Conservation (phyloP, 2,797 vertebrate genomes). For the Sebastes goodei region DNA sequence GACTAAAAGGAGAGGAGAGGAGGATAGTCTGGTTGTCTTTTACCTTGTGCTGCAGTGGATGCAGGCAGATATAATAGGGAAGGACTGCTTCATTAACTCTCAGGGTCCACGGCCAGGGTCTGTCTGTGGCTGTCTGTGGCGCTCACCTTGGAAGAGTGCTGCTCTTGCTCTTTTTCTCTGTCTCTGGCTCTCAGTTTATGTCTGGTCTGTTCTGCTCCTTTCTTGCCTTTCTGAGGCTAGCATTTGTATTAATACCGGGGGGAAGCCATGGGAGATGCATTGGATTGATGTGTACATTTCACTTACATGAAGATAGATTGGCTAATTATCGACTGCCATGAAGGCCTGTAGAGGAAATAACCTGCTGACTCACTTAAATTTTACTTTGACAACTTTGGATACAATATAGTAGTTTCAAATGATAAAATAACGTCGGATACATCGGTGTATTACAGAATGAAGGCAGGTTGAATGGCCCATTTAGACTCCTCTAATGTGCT, state of each 20-base stretch:
- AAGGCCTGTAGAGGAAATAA: not conserved
- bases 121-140: slow-evolving; percentile 49
- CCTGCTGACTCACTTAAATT: not conserved
- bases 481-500: slow-evolving; percentile 30
- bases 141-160: slow-evolving; percentile 61
- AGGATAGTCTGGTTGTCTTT: slow-evolving; percentile 38
- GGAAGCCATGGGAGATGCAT: not conserved
- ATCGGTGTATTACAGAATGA: not conserved
- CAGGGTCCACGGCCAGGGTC: slow-evolving; percentile 59
- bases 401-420: not conserved
- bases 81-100: slow-evolving; percentile 71
- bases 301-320: slow-evolving; percentile 11
- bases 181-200: slow-evolving; percentile 8
- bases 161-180: slow-evolving; percentile 32
- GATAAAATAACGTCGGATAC: not conserved
- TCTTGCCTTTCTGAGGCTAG: not conserved
- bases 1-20: slow-evolving; percentile 1
- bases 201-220: slow-evolving; percentile 6
- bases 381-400: not conserved
- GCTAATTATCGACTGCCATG: slow-evolving; percentile 7
- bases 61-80: slow-evolving; percentile 59
- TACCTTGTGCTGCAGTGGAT: slow-evolving; percentile 57
- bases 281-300: slow-evolving; percentile 17
- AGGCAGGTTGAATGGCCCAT: not conserved
- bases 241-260: slow-evolving; percentile 22